A percentile compares a stretch with the other conserved stretches of the same genome.
Conservation (phyloP, 1,140 invertebrate genomes). For the Planococcus citri region DNA sequence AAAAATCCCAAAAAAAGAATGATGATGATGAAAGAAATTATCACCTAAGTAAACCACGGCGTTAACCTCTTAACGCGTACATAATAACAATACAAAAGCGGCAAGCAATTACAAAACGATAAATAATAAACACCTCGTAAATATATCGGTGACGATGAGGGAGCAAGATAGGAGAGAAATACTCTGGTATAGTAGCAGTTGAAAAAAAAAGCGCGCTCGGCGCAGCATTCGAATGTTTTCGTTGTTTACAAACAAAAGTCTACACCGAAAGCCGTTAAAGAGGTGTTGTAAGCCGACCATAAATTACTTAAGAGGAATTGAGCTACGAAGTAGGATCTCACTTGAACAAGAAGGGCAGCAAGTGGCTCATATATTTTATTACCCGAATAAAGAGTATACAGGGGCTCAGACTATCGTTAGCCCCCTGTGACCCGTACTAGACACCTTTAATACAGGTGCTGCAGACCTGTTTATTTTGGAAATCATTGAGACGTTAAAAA, state of each 20-base stretch:
- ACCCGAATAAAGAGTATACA: conserved; percentile 9
- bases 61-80: too few species aligned
- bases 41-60: too few species aligned
- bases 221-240: not conserved
- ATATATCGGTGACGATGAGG: not conserved
- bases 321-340: conserved; percentile 7
- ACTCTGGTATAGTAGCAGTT: too few species aligned
- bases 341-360: conserved; percentile 8
- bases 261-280: conserved; percentile 10
- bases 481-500: conserved; percentile 20
- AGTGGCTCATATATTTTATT: conserved; percentile 20
- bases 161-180: too few species aligned
- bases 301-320: conserved; percentile 19
- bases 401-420: conserved; percentile 18
- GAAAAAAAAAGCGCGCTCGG: not conserved
- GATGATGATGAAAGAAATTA: too few species aligned
- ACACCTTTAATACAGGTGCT: conserved; percentile 10
- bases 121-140: conserved; percentile 7
- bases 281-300: conserved; percentile 19
- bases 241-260: conserved; percentile 7
- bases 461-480: conserved; percentile 13
- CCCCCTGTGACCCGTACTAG: conserved; percentile 12
- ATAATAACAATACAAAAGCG: too few species aligned
- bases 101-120: not conserved
- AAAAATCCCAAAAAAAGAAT: too few species aligned